Evolutionary conservation across 2,113 vertebrate species (phyloP), one percentile per base, ranked within the genome.

Genomic region (Chionomys nivalis): DNA sequence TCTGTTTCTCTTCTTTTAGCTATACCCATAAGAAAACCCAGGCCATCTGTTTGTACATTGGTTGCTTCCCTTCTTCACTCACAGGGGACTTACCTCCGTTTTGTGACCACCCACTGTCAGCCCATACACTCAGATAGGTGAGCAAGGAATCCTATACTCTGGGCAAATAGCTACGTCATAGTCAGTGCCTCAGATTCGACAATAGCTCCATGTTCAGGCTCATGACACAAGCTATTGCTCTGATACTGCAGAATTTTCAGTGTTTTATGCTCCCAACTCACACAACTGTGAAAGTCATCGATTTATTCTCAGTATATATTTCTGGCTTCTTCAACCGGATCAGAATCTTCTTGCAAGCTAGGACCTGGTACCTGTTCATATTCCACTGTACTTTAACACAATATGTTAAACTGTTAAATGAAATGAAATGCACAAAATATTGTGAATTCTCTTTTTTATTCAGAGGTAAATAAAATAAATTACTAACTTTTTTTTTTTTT

Each of bases 371-470:
- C 61, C 8, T 31, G 61, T 93, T 91, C 77, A 82, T 33, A 75
- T 13, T 0, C 47, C 1, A 55, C 12, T 58, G 39, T n/a, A 8
- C 4, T 31, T 96, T 77, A 92, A 87, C 24, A 68, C 26, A 79
- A 36, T 33, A 7, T 55, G 14, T 58, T 58, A 58, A 55, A 16
- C 17, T 55, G 4, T 55, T 55, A 55, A 55, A 55, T 55, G 47
- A 93, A 79, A 65, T 10, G 26, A 81, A 78, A 55, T 70, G 17
- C 31, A 82, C 31, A 94, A 95, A 94, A 87, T 83, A 79, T 88
- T 95, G 42, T 94, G 17, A 86, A 78, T 78, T 87, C n/a, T 66
- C 90, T 82, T 61, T 63, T 91, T 89, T n/a, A 89, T 28, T 91
- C 49, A 70, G 24, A 90, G 21, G 28, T 16, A 93, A 61, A 79